phyloP scores from a whole-genome alignment of 64 coral and sea anemone species.

The Acropora yongei region DNA sequence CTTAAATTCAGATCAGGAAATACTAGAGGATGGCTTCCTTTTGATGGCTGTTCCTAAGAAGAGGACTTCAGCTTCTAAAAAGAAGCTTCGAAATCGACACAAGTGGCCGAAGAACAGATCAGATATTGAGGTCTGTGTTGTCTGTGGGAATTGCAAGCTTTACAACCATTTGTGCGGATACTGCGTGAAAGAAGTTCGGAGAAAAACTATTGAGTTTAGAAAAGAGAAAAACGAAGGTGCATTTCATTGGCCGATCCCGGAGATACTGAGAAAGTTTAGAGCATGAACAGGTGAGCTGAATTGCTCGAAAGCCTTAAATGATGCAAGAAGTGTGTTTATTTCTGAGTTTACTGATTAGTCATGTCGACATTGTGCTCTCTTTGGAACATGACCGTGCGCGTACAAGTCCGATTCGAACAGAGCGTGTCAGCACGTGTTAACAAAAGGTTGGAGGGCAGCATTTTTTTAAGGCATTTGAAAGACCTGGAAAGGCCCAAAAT shows the following conservation, averaged over 20 bases:
- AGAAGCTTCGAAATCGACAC: constrained; percentile 88
- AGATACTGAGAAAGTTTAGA: constrained; percentile 75
- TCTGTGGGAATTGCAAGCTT: constrained; percentile 90
- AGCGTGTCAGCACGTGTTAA: too few relatives aligned
- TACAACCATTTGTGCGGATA: constrained; percentile 92
- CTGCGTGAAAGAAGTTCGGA: constrained; percentile 75
- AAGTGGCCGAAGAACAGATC: constrained; percentile 96
- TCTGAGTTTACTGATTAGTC: neutral
- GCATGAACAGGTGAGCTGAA: neutral
- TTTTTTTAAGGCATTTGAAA: too few relatives aligned
- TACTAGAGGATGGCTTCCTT: constrained; percentile 49
- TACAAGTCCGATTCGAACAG: too few relatives aligned
- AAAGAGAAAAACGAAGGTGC: constrained; percentile 62
- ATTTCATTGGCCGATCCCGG: constrained; percentile 82
- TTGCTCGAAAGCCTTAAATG: neutral
- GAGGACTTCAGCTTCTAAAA: constrained; percentile 86
- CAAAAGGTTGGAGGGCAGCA: too few relatives aligned
- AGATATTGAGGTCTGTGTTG: constrained; percentile 91
- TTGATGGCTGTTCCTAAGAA: constrained; percentile 96
- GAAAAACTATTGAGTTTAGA: constrained; percentile 58
- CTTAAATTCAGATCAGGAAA: neutral
- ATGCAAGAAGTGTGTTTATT: neutral
- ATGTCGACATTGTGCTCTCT: too few relatives aligned
- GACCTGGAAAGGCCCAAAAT: too few relatives aligned
- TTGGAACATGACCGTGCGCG: too few relatives aligned